Base-by-base conservation (phyloP, 2,113 vertebrate species). In the Aleadryas rufinucha region DNA sequence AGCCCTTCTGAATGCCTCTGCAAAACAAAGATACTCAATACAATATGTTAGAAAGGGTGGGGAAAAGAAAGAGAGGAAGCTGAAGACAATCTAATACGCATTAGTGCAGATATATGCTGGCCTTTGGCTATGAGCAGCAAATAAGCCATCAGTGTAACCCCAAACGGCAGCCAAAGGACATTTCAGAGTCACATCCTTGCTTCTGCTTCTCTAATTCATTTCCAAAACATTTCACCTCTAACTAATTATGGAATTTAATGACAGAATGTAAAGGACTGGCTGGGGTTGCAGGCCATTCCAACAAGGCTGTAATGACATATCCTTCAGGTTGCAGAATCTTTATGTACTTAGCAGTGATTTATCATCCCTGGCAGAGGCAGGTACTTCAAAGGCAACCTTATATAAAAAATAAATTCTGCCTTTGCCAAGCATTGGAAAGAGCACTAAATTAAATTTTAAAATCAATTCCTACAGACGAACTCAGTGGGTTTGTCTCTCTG, bases 331-430 rank as follows among this genome's bases (percentile, higher is more conserved):
- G 91, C 81, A 96, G 90, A 96, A 96, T 80, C 65, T 88, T 91
- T 95, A 95, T 78, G 79, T 91, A 81, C 76, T 95, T 95, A 96
- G 89, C 63, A 93, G 50, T 94, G 90, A 97, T 92, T 96, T 97
- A 97, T 90, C 96, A 83, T 96, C 85, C 69, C 82, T 96, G 96
- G 96, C 87, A 97, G 97, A 93, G 94, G 75, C 95, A 97, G 92
- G 81, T 87, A 96, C 74, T 96, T 94, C 96, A 97, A 96, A 97
- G 93, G 96, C 93, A 98, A 97, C 82, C 83, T 94, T 47, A 97
- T 78, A 97, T 91, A 95, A 96, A 96, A 96, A 96, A 95, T 97
- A 90, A 96, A 91, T 83, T 78, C 71, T 96, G 85, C 92, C 89
- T 96, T 95, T 95, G 91, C 89, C 90, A 93, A 96, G 93, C 20